Evolutionary conservation across 2,797 vertebrate species (phyloP).

Genomic region (Urosaurus nigricauda): DNA sequence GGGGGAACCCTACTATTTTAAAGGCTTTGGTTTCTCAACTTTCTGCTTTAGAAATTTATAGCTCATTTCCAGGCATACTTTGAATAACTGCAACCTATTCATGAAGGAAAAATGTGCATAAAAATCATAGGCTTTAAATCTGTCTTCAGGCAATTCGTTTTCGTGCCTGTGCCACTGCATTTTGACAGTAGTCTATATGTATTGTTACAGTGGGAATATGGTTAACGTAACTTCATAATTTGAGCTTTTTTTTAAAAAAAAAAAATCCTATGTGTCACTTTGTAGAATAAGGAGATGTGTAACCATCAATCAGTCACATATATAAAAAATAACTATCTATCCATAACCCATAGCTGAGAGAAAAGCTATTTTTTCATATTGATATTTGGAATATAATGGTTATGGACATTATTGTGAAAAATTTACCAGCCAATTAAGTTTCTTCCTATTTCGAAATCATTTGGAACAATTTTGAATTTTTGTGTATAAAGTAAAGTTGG

Average conservation of each 20-base stretch:
- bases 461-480: background rate
- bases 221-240: slow-evolving; percentile 24
- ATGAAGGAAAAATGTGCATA: background rate
- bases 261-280: background rate
- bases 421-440: background rate
- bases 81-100: slow-evolving; percentile 7
- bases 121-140: slow-evolving; percentile 9
- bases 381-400: background rate
- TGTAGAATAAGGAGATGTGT: background rate
- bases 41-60: background rate
- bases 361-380: background rate
- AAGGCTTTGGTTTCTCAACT: slow-evolving; percentile 1
- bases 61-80: slow-evolving; percentile 20
- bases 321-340: background rate
- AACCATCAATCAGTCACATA: background rate
- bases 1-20: background rate
- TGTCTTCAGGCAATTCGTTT: slow-evolving; percentile 26
- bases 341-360: background rate
- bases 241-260: background rate
- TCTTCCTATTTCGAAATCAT: background rate
- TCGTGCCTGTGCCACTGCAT: slow-evolving; percentile 25
- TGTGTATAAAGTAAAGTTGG: background rate
- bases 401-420: background rate
- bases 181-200: slow-evolving; percentile 9
- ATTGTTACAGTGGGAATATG: slow-evolving; percentile 16